These are phyloP conservation scores for Leptura quadrifasciata DNA, from an alignment of 2,888 invertebrate species.

Conservation along the genomic window DNA sequence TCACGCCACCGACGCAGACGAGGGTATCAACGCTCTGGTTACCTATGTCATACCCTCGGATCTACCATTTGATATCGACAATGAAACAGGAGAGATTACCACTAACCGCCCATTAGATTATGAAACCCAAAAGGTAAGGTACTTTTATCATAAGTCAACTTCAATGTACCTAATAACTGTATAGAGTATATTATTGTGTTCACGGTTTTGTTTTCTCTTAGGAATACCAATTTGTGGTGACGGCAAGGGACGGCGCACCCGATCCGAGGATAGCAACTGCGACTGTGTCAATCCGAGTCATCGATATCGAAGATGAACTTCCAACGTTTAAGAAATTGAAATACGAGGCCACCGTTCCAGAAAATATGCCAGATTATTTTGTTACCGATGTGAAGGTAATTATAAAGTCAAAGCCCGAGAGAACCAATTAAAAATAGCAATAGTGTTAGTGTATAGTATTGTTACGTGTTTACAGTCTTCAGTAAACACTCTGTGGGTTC, in stretches of 20 bases:
- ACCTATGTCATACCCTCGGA: conserved; percentile 87
- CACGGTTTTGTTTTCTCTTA: conserved; percentile 66
- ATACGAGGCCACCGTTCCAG: conserved; percentile 89
- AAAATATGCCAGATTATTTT: conserved; percentile 86
- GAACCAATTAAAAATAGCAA: too few relatives aligned
- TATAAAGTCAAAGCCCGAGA: background rate
- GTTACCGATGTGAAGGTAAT: conserved; percentile 86
- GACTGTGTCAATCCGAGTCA: conserved; percentile 87
- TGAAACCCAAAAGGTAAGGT: conserved; percentile 83
- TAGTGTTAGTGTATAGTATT: too few relatives aligned
- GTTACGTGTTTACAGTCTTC: too few relatives aligned
- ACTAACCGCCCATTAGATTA: conserved; percentile 87
- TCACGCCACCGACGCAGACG: conserved; percentile 90
- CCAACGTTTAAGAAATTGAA: conserved; percentile 84
- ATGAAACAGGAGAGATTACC: conserved; percentile 85
- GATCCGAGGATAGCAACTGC: conserved; percentile 91
- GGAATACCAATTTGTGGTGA: conserved; percentile 89
- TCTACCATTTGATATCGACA: conserved; percentile 87
- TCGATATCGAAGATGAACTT: conserved; percentile 88
- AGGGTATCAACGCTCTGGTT: conserved; percentile 88
- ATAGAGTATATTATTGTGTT: too few relatives aligned
- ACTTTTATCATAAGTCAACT: background rate
- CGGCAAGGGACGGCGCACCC: conserved; percentile 90
- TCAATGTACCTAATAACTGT: background rate
- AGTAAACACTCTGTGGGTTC: too few relatives aligned